Evolutionary conservation across 2,113 vertebrate genomes (phyloP), one percentile per base, ranked within the genome.

Genomic region (Lampris incognitus): DNA sequence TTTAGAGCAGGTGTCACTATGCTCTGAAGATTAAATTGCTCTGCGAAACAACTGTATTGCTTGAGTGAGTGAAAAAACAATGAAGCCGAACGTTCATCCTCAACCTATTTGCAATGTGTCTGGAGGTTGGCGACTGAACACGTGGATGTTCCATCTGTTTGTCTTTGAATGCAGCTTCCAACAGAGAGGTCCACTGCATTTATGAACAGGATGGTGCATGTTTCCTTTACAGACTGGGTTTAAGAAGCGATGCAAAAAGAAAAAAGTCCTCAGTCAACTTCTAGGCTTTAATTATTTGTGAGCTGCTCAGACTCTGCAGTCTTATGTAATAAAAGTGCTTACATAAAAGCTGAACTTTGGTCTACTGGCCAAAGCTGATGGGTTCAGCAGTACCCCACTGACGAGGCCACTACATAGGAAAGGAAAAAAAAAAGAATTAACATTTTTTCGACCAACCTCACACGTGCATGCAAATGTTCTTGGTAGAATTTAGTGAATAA

Each of bases 261-360:
- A 54, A 38, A 85, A 90, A 79, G 75, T 83, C 70, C 84, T 70
- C 82, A 57, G 81, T 90, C 84, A 90, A 90, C 83, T 84, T 92
- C 74, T 74, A 76, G 82, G 86, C 88, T 93, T 95, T 84, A 92
- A 93, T 94, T 91, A 94, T 95, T 93, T 90, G 93, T 93, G 90
- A 92, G 92, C 92, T 88, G 82, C 90, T 92, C 90, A 86, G 86
- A 87, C 86, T 92, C 90, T 91, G 90, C 88, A 92, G 90, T 92
- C 87, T 95, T 94, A 94, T 91, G 90, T 92, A 94, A 94, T 92
- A 86, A 85, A 86, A 84, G 91, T 81, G 85, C 91, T 94, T 95
- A 92, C 89, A 93, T 94, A 94, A 94, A 95, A 88, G 88, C 85
- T 93, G 91, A 94, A 93, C 94, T 93, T 94, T 95, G 88, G 84